These are phyloP conservation scores for Tyto alba DNA, from an alignment of 2,113 vertebrate species.

Conservation along the genomic window DNA sequence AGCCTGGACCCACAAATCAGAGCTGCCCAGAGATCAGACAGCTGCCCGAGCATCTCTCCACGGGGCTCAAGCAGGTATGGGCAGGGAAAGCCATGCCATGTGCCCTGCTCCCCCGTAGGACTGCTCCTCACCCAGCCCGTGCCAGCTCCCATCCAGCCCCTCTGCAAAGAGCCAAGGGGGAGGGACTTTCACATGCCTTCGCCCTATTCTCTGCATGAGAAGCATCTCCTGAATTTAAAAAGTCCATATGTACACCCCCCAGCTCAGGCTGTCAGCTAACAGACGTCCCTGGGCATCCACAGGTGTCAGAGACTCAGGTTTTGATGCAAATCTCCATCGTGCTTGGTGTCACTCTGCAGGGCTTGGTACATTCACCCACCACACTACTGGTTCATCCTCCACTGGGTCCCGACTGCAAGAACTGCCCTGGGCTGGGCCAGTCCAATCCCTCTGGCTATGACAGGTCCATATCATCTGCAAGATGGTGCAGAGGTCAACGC, in stretches of 20 bases:
- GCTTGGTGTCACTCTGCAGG: not conserved
- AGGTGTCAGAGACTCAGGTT: not conserved
- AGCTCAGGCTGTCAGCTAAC: not conserved
- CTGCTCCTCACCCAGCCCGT: not conserved
- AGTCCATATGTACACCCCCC: not conserved
- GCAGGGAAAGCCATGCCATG: not conserved
- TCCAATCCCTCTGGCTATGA: not conserved
- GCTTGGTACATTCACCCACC: not conserved
- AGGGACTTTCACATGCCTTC: not conserved
- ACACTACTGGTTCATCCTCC: not conserved
- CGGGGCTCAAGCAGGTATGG: not conserved
- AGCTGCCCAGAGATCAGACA: not conserved
- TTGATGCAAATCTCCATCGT: accelerated
- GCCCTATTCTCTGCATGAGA: accelerated
- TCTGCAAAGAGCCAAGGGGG: not conserved
- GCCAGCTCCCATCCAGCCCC: not conserved
- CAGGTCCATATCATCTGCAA: not conserved
- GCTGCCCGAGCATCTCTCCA: not conserved
- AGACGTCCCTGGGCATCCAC: not conserved
- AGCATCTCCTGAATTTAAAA: not conserved
- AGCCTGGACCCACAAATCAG: not conserved
- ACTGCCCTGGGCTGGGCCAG: not conserved
- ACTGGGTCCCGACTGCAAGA: too few species aligned
- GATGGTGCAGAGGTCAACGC: not conserved
- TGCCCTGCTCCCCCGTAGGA: not conserved